phyloP scores from a whole-genome alignment of 2,888 invertebrate species.

The Leptinotarsa tumamoca region DNA sequence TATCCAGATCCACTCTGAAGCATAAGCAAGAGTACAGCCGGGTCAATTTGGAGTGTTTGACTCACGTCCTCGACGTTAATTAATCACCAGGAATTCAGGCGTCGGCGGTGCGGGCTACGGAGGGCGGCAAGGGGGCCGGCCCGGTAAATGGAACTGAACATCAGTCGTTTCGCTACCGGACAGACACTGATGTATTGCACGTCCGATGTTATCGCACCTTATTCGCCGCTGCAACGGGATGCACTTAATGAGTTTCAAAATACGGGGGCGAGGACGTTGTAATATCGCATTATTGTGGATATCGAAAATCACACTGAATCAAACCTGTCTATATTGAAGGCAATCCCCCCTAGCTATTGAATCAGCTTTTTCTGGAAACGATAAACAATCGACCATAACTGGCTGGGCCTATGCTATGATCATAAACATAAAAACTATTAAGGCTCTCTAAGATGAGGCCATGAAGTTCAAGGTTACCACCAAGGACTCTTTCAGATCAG shows the following conservation, averaged over 20 bases:
- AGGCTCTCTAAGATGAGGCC: too few species aligned
- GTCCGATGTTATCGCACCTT: conserved; percentile 47
- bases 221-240: conserved; percentile 28
- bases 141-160: not conserved
- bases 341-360: too few species aligned
- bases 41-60: conserved; percentile 7
- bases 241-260: conserved; percentile 26
- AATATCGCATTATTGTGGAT: too few species aligned
- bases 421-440: too few species aligned
- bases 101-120: not conserved
- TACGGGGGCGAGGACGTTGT: too few species aligned
- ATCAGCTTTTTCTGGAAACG: too few species aligned
- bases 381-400: too few species aligned
- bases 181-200: conserved; percentile 52
- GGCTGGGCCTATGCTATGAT: too few species aligned
- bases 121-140: not conserved
- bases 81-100: conserved; percentile 13
- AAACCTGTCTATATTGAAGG: too few species aligned
- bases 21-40: not conserved
- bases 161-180: conserved; percentile 24
- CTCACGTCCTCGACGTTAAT: conserved; percentile 8
- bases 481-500: too few species aligned
- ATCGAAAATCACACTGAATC: too few species aligned
- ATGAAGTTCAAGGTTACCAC: too few species aligned
- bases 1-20: not conserved